phyloP scores from a whole-genome alignment of 2,113 vertebrate genomes.

The Actenoides lindsayi region DNA sequence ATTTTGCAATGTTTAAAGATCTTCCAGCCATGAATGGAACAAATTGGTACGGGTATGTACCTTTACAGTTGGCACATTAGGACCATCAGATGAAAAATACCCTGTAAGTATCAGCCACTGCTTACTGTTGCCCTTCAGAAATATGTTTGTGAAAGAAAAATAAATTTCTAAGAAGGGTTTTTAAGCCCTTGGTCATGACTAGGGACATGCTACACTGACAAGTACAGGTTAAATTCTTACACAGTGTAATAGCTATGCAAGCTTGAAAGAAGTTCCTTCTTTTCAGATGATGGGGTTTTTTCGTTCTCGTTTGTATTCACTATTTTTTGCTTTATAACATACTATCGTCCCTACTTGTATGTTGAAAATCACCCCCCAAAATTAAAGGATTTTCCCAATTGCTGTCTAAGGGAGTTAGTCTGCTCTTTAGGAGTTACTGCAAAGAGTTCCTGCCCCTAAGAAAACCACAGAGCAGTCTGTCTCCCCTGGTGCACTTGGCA shows the following conservation, averaged over 20 bases:
- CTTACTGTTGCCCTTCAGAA: not conserved
- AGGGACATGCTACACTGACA: not conserved
- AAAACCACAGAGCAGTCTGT: accelerated
- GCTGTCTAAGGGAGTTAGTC: not conserved
- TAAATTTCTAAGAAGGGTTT: not conserved
- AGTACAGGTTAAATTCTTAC: not conserved
- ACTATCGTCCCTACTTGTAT: not conserved
- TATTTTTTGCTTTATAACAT: not conserved
- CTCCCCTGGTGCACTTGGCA: not conserved
- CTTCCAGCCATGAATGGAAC: not conserved
- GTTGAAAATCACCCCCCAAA: not conserved
- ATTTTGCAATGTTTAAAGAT: not conserved
- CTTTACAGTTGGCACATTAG: not conserved
- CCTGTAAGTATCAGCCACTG: not conserved
- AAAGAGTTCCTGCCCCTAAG: not conserved
- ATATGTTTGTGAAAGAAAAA: not conserved
- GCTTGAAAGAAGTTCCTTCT: not conserved
- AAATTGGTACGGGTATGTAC: not conserved
- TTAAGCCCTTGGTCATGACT: not conserved
- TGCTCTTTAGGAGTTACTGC: not conserved
- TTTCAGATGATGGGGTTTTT: not conserved
- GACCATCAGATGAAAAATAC: not conserved
- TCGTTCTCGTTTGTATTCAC: not conserved
- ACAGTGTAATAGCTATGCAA: not conserved
- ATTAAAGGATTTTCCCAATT: not conserved